These are phyloP conservation scores for Agelaius phoeniceus DNA, from an alignment of 2,113 vertebrate species.

Conservation along the genomic window DNA sequence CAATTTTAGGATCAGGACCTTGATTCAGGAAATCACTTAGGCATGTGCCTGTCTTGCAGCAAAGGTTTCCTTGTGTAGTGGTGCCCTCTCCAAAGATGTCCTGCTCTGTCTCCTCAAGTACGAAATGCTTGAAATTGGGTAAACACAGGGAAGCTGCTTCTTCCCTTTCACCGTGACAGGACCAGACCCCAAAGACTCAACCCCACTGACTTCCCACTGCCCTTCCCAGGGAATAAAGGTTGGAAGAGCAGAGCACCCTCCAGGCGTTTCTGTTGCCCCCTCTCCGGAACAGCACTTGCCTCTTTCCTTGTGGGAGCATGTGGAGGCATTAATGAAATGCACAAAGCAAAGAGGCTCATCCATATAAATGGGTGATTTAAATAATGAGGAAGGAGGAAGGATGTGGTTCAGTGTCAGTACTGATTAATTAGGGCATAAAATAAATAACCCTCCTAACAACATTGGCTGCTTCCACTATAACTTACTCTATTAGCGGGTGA, in stretches of 20 bases:
- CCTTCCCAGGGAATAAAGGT: background rate
- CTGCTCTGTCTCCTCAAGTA: background rate
- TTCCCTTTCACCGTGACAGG: fast-evolving
- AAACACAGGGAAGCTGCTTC: background rate
- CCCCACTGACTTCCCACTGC: background rate
- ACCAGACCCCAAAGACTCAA: background rate
- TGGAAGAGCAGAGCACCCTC: background rate
- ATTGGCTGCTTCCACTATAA: conserved; percentile 74
- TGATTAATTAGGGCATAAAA: conserved; percentile 95
- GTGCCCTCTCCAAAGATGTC: background rate
- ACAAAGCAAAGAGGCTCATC: conserved; percentile 80
- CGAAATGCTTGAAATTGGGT: background rate
- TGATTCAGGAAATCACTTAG: background rate
- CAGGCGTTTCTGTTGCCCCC: conserved; percentile 71
- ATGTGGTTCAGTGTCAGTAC: conserved; percentile 90
- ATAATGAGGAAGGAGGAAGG: conserved; percentile 91
- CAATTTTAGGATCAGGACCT: background rate
- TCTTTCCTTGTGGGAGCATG: conserved; percentile 83
- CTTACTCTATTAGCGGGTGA: conserved; percentile 75
- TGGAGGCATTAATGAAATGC: conserved; percentile 91
- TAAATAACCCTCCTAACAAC: conserved; percentile 79
- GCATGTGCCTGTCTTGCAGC: background rate
- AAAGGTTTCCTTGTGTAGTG: background rate
- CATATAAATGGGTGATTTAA: conserved; percentile 93
- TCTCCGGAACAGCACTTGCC: conserved; percentile 59